Conservation (phyloP, 2,113 vertebrate species). For the Limanda limanda region DNA sequence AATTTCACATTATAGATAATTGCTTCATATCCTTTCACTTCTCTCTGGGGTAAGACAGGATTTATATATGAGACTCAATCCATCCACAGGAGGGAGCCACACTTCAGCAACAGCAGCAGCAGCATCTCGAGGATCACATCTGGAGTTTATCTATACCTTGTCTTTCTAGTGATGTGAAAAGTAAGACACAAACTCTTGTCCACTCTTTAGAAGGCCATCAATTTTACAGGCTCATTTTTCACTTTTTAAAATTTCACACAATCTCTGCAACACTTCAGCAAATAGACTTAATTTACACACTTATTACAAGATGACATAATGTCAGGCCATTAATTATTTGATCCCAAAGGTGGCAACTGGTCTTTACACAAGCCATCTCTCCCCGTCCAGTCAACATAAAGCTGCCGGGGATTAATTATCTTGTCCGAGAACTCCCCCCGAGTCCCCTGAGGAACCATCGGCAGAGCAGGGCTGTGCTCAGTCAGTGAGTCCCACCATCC, state of each 20-base stretch:
- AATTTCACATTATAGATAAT: neutral
- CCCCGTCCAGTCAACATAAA: neutral
- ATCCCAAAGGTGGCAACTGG: constrained; percentile 6
- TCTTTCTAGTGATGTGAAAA: neutral
- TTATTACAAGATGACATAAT: constrained; percentile 28
- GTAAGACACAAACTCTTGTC: no score
- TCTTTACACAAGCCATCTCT: constrained; percentile 13
- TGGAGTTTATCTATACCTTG: no score
- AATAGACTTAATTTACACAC: constrained; percentile 19
- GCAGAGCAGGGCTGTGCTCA: constrained; percentile 40
- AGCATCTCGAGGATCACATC: neutral
- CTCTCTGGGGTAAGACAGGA: neutral
- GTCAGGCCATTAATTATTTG: constrained; percentile 23
- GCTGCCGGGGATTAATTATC: constrained; percentile 4
- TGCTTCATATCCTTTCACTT: neutral
- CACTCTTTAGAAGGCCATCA: no score
- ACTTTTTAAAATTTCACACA: constrained; percentile 11
- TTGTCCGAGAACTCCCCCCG: constrained; percentile 10
- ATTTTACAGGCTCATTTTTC: constrained; percentile 12
- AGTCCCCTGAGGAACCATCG: neutral
- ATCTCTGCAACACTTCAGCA: constrained; percentile 22
- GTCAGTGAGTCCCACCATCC: constrained; percentile 88
- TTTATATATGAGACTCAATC: constrained; percentile 3
- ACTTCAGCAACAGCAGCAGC: neutral
- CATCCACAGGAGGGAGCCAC: constrained; percentile 39